Evolutionary conservation across 2,888 invertebrate genomes (phyloP), one percentile per base, ranked within the genome.

Genomic region (Alloplasta piceator): DNA sequence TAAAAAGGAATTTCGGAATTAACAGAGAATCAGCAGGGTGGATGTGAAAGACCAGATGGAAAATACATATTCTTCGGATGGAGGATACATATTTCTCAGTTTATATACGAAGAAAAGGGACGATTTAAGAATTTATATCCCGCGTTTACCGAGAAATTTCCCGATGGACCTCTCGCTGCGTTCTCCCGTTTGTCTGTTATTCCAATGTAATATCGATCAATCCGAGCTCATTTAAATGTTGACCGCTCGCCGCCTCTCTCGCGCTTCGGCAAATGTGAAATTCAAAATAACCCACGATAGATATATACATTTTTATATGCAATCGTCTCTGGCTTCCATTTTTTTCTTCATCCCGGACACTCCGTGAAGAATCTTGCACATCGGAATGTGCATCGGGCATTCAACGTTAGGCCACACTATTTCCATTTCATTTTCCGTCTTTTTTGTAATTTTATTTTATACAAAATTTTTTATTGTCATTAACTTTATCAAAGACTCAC

Each of bases 241-340:
- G 91, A 91, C 91, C 91, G 90, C 82, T 82, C 61, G 83, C 26
- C 26, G 26, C n/a, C n/a, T n/a, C n/a, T n/a, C n/a, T n/a, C n/a
- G n/a, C n/a, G n/a, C 26, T 26, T 26, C 26, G 83, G 86, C 82
- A 84, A 87, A 91, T 91, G 88, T 90, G 88, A 91, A 91, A 90
- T 91, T 91, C 91, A 91, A 91, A 90, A 88, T 88, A 89, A 86
- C 87, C 85, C 88, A 85, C 87, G 87, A 90, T 89, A 88, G 90
- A 87, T 86, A 90, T 89, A 88, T 90, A 87, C 86, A 90, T 89
- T 90, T 90, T 90, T 89, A 89, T 90, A 88, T 86, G 85, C 88
- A 81, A 84, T 85, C 84, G 81, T 83, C 77, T 26, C 3, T 26
- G 26, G 26, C 26, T 83, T 60, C 56, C 78, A 46, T 60, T 74